Base-by-base conservation (phyloP, 2,888 invertebrate species). In the Crematogaster levior region DNA sequence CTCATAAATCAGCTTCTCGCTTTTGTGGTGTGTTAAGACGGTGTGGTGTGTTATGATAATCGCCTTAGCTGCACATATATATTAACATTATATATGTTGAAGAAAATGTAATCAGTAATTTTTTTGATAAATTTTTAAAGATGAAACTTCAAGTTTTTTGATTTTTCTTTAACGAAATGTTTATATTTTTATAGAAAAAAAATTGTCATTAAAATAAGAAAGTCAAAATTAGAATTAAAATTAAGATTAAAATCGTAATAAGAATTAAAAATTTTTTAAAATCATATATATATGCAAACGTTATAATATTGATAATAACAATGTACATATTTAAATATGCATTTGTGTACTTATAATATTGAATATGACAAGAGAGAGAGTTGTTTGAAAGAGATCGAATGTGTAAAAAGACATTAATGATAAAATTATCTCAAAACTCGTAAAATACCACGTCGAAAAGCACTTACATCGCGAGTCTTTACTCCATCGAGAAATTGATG, bases 401-500 rank as follows among this genome's bases (percentile, higher is more conserved):
- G 4, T 34, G 24, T 68, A 43, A 56, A n/a, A 30, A 65, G 66
- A 66, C 21, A 18, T 53, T 27, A 40, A 3, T 12, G 46, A 40
- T 30, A 56, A 77, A 77, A 53, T 68, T n/a, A 34, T 34, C 53
- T 46, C 9, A 10, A 43, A 24, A 15, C 12, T 68, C 18, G 3
- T 79, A 68, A 75, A 75, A 21, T 58, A 40, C 5, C 12, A 48
- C 4, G 37, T 61, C 30, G 21, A 21, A 70, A n/a, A 60, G 40
- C 80, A 70, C 74, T 80, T 74, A 34, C 15, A 21, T n/a, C 46
- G 60, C 24, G n/a, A 12, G 85, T 85, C 56, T 58, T 56, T 56
- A 79, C 56, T 34, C 43, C 21, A 56, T 68, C 56, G 34, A 46
- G n/a, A 18, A 74, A 81, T 89, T 84, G 85, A 87, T 85, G 86